Percentiles rank a stretch among this genome's conserved stretches.
phyloP scores from a whole-genome alignment of 2,113 vertebrate genomes.

The Lanius ludovicianus region DNA sequence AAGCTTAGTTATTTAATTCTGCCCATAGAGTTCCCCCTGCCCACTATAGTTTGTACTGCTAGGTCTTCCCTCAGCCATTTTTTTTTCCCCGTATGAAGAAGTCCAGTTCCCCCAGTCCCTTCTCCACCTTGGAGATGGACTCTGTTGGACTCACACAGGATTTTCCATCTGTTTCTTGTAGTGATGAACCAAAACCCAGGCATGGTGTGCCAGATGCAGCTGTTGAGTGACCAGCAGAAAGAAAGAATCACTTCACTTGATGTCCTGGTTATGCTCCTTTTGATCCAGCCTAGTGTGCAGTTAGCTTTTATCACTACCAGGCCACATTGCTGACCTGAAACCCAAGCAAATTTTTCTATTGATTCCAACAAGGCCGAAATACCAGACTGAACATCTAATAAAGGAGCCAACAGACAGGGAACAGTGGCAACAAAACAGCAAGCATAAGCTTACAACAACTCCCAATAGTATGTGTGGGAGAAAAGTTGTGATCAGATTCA shows the following conservation, averaged over 20 bases:
- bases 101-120: background rate
- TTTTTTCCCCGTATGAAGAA: background rate
- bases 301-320: background rate
- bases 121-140: background rate
- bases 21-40: background rate
- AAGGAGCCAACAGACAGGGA: background rate
- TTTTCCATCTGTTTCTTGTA: background rate
- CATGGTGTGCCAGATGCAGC: background rate
- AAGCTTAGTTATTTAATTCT: background rate
- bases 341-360: slow-evolving; percentile 28
- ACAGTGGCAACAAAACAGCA: background rate
- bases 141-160: background rate
- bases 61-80: background rate
- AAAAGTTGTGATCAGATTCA: background rate
- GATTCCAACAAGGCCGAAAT: slow-evolving; percentile 33
- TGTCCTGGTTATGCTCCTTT: background rate
- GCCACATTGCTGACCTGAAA: slow-evolving; percentile 29
- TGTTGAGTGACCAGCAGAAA: background rate
- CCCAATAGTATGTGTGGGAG: background rate
- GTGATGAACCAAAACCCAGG: background rate
- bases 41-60: background rate
- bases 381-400: slow-evolving; percentile 19
- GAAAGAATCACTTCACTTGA: background rate
- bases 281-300: slow-evolving; percentile 8
- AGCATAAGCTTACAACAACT: background rate